Conservation (phyloP, 2,797 vertebrate genomes). For the Gymnoscopelus microlampas region DNA sequence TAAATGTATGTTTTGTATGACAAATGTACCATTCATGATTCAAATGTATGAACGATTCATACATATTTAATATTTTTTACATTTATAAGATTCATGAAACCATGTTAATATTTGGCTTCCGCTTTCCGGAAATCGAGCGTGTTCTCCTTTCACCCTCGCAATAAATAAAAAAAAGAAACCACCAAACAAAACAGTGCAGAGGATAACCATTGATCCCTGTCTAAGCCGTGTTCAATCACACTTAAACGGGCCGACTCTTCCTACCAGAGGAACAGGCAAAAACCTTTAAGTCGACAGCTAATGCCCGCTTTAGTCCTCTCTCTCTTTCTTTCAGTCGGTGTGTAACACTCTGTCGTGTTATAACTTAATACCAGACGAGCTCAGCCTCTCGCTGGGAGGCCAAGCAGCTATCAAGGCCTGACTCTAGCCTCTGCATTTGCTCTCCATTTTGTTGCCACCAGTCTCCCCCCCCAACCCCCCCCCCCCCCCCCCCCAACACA, state of each 20-base stretch:
- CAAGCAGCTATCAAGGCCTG: conserved; percentile 58
- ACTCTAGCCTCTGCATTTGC: conserved; percentile 58
- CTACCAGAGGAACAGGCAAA: conserved; percentile 79
- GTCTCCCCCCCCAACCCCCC: conserved; percentile 47
- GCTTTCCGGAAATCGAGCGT: conserved; percentile 33
- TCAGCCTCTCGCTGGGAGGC: conserved; percentile 60
- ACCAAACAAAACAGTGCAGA: conserved; percentile 82
- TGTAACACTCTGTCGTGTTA: conserved; percentile 60
- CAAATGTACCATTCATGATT: no score
- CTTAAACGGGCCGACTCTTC: conserved; percentile 82
- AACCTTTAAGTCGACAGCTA: conserved; percentile 84
- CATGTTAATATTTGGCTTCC: conserved; percentile 75
- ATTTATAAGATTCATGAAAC: conserved; percentile 16
- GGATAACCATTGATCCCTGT: conserved; percentile 84
- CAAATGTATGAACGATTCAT: no score
- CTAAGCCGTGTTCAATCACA: conserved; percentile 84
- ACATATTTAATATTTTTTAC: no score
- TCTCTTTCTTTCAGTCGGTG: conserved; percentile 41
- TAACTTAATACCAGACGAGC: conserved; percentile 74
- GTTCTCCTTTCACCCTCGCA: conserved; percentile 36
- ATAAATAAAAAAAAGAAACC: conserved; percentile 77
- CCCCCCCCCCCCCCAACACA: conserved; percentile 39
- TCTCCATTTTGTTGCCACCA: conserved; percentile 64
- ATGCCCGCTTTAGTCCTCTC: conserved; percentile 81
- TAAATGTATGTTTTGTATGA: no score